Conservation (phyloP, 1,140 invertebrate species). For the Drosophila prosaltans region DNA sequence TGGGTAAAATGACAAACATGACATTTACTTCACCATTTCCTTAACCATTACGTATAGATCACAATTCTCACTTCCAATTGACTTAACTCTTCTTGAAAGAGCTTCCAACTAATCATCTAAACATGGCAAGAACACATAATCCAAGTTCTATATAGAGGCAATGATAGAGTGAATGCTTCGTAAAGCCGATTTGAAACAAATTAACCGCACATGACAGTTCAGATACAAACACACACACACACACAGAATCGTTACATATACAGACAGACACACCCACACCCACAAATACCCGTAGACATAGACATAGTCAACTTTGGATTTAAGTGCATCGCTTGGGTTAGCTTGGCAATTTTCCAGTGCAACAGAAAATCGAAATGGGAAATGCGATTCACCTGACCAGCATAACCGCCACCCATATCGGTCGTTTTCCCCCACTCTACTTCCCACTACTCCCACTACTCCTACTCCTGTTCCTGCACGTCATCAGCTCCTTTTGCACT, state of each 20-base stretch:
- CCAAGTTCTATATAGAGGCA: conserved; percentile 2
- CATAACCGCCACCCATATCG: background rate
- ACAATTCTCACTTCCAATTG: background rate
- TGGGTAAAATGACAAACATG: too few relatives aligned
- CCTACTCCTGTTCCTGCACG: background rate
- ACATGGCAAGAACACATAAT: conserved; percentile 1
- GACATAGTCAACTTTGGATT: background rate
- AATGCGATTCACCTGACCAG: conserved; percentile 21
- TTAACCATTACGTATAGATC: background rate
- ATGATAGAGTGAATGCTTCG: conserved; percentile 9
- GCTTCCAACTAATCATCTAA: background rate
- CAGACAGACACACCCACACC: background rate
- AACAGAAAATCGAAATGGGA: conserved; percentile 15
- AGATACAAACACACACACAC: background rate
- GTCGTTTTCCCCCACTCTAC: background rate
- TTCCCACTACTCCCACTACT: background rate
- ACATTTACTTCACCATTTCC: background rate
- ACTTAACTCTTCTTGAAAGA: background rate
- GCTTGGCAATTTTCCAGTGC: conserved; percentile 24
- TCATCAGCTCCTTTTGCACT: conserved; percentile 5
- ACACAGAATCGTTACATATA: background rate
- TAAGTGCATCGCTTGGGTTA: conserved; percentile 17
- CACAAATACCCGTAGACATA: background rate
- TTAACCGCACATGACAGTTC: conserved; percentile 17
- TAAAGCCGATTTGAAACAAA: conserved; percentile 24